Percentiles rank a stretch among this genome's conserved stretches.
Evolutionary conservation across 2,888 invertebrate genomes (phyloP).

Genomic region (Eumacrocentrus americanus): DNA sequence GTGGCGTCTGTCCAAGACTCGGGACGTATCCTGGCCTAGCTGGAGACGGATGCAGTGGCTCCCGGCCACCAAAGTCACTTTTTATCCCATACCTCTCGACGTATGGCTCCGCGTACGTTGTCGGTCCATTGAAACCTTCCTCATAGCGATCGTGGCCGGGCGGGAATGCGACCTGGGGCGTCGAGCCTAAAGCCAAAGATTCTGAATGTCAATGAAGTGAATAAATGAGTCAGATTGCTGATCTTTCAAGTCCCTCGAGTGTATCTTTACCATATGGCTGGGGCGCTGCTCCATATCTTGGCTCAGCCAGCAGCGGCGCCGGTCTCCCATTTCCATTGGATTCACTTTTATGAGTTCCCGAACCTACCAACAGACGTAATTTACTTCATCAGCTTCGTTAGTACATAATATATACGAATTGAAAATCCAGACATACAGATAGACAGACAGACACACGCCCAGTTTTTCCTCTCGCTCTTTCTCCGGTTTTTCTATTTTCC

Average conservation of each 20-base stretch:
- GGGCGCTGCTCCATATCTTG: conserved; percentile 85
- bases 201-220: too few species aligned
- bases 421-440: background rate
- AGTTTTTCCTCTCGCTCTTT: conserved; percentile 5
- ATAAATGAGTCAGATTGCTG: too few species aligned
- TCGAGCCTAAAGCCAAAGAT: too few species aligned
- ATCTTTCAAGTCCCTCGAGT: background rate
- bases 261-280: conserved; percentile 84
- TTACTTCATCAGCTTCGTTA: background rate
- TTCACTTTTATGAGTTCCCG: conserved; percentile 59
- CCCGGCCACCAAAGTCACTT: conserved; percentile 56
- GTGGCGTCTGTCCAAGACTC: conserved; percentile 56
- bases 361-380: conserved; percentile 42
- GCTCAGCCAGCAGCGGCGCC: conserved; percentile 86
- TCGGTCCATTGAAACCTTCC: conserved; percentile 58
- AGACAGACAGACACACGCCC: conserved; percentile 20
- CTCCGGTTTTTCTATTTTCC: conserved; percentile 9
- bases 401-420: background rate
- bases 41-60: conserved; percentile 58
- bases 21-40: conserved; percentile 59
- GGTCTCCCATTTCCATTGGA: conserved; percentile 66
- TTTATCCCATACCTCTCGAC: conserved; percentile 59
- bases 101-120: conserved; percentile 58
- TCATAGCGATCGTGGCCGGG: conserved; percentile 59
- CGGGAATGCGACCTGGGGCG: conserved; percentile 55